Conservation (phyloP, 1,140 invertebrate genomes). For the Oedothorax gibbosus region DNA sequence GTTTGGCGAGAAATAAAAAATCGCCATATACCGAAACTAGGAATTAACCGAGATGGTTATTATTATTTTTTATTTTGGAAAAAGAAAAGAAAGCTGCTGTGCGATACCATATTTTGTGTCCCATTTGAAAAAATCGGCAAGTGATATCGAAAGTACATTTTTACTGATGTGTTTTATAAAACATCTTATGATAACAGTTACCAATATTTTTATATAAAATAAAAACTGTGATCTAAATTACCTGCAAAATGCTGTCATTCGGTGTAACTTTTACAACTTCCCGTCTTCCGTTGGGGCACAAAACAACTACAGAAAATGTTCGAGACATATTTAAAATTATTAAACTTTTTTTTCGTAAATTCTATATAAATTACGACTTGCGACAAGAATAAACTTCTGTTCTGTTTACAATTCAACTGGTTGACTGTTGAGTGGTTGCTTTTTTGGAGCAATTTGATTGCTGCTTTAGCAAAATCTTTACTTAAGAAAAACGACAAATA, state of each 20-base stretch:
- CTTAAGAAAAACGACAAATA: no score
- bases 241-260: constrained; percentile 49
- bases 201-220: not conserved
- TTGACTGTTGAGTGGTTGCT: no score
- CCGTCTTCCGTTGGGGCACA: constrained; percentile 43
- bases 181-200: not conserved
- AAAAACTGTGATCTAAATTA: constrained; percentile 9
- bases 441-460: no score
- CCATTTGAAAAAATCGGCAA: not conserved
- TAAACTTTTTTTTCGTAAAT: no score
- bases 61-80: not conserved
- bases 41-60: no score
- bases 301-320: constrained; percentile 12
- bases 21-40: no score
- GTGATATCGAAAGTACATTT: not conserved
- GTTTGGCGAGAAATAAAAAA: no score
- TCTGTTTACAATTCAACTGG: no score
- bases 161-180: not conserved
- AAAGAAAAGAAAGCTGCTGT: not conserved
- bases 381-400: no score
- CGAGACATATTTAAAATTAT: not conserved
- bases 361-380: no score
- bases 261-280: constrained; percentile 32
- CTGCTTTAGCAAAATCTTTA: no score
- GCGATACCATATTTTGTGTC: not conserved